Percentiles rank a stretch among this genome's conserved stretches.
phyloP scores from a whole-genome alignment of 2,113 vertebrate species.

The Salvelinus fontinalis region DNA sequence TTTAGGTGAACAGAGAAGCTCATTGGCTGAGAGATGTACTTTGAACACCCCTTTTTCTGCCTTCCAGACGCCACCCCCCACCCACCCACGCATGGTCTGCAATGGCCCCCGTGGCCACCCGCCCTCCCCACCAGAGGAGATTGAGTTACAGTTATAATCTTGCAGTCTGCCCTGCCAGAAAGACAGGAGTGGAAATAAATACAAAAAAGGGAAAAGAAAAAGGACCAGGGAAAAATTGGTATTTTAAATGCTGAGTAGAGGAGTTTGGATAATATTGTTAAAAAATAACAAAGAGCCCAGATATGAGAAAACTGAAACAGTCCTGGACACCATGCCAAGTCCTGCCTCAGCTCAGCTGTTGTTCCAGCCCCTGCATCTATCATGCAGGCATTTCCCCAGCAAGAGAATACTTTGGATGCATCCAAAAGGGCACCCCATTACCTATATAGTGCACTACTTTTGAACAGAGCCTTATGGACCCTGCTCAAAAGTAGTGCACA shows the following conservation, averaged over 20 bases:
- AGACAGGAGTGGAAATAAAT: constrained; percentile 70
- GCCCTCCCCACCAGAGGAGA: constrained; percentile 46
- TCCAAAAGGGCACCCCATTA: too few relatives aligned
- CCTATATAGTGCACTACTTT: too few relatives aligned
- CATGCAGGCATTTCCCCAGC: constrained; percentile 71
- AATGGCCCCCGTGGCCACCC: not conserved
- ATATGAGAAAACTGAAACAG: constrained; percentile 78
- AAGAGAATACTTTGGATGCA: constrained; percentile 52
- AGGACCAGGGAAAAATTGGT: constrained; percentile 19
- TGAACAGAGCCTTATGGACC: too few relatives aligned
- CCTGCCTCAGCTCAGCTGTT: constrained; percentile 81
- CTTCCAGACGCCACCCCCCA: not conserved
- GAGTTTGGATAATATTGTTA: constrained; percentile 75
- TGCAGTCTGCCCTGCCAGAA: constrained; percentile 57
- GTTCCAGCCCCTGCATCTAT: constrained; percentile 72
- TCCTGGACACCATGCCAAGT: constrained; percentile 62
- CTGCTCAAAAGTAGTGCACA: too few relatives aligned
- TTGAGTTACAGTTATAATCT: constrained; percentile 62
- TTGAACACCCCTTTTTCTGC: constrained; percentile 38
- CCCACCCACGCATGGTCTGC: constrained; percentile 37
- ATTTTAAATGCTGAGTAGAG: constrained; percentile 72
- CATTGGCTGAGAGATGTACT: constrained; percentile 28
- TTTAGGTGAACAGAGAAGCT: constrained; percentile 33
- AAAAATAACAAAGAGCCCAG: constrained; percentile 74
- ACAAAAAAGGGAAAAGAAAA: constrained; percentile 32